A percentile compares a stretch with the other conserved stretches of the same genome.
phyloP scores from a whole-genome alignment of 1,140 invertebrate species.

The Conus betulinus region DNA sequence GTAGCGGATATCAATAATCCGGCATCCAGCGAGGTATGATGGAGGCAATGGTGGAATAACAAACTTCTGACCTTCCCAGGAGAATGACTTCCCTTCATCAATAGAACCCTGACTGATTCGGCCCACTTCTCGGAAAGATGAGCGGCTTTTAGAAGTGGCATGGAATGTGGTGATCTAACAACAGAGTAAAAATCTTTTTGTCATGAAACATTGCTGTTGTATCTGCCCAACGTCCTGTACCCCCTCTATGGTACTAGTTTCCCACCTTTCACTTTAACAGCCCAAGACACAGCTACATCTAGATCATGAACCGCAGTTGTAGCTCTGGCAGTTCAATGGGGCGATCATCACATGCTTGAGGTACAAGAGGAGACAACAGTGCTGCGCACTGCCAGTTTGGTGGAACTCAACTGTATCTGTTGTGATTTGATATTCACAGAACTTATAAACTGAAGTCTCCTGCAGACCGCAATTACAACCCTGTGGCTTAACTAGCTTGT shows the following conservation, averaged over 20 bases:
- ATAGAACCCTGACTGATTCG: slow-evolving; percentile 45
- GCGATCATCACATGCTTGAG: too few relatives aligned
- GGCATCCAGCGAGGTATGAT: slow-evolving; percentile 64
- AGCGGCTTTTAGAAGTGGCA: slow-evolving; percentile 52
- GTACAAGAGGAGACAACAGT: too few relatives aligned
- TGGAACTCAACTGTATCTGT: too few relatives aligned
- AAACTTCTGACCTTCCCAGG: slow-evolving; percentile 53
- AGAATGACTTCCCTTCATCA: slow-evolving; percentile 44
- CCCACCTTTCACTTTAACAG: background rate
- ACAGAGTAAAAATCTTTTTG: background rate
- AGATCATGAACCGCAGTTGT: too few relatives aligned
- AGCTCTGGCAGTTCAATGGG: too few relatives aligned
- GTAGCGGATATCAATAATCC: slow-evolving; percentile 66
- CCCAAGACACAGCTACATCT: too few relatives aligned
- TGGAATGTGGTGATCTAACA: slow-evolving; percentile 54
- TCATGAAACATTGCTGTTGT: background rate
- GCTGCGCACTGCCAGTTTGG: too few relatives aligned
- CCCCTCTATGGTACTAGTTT: background rate
- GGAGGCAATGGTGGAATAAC: slow-evolving; percentile 65
- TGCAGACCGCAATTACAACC: too few relatives aligned
- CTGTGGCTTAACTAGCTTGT: too few relatives aligned
- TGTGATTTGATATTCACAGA: too few relatives aligned
- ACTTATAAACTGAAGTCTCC: too few relatives aligned
- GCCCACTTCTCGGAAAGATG: slow-evolving; percentile 38
- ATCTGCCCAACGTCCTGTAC: background rate